Conservation (phyloP, 2,797 vertebrate species). For the Mustela erminea region DNA sequence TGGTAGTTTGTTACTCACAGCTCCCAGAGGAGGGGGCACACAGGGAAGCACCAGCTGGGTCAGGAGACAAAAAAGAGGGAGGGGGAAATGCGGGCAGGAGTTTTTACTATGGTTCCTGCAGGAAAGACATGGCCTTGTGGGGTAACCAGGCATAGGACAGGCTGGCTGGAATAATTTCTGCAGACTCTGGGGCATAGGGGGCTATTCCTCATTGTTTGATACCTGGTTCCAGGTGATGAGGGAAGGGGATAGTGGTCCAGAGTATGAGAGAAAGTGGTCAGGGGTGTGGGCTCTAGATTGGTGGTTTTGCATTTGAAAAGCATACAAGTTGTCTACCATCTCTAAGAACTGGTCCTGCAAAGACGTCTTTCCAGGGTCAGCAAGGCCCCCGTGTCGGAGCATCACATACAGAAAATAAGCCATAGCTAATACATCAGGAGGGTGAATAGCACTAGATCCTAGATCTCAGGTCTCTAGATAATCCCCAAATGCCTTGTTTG, state of each 20-base stretch:
- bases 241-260: neutral
- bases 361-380: too few relatives aligned
- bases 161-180: neutral
- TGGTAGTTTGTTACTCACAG: too few relatives aligned
- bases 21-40: neutral
- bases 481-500: neutral
- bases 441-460: neutral
- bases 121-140: neutral
- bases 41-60: too few relatives aligned
- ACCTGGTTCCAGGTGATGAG: neutral
- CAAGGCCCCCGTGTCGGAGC: neutral
- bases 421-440: neutral
- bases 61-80: neutral
- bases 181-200: neutral
- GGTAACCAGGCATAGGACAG: neutral
- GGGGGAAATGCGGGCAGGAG: neutral
- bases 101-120: neutral
- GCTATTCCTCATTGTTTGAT: neutral
- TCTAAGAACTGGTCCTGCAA: neutral
- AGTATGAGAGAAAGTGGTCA: neutral
- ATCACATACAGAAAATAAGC: neutral
- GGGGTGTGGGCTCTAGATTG: too few relatives aligned
- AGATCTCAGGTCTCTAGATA: neutral
- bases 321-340: fast-evolving
- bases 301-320: neutral